Conservation (phyloP, 2,888 invertebrate species). For the Neelides folsomi region DNA sequence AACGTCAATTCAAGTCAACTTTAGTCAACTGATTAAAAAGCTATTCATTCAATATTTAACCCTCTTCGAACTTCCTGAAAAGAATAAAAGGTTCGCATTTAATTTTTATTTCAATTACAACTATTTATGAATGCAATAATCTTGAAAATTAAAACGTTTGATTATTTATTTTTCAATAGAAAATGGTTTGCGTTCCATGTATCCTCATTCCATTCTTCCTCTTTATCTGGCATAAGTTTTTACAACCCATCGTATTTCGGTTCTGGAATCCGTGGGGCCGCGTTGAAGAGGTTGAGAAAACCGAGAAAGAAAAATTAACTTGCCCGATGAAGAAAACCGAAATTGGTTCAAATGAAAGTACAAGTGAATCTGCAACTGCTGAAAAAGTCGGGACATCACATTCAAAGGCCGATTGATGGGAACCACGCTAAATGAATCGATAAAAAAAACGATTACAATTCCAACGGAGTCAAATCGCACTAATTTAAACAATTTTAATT, state of each 20-base stretch:
- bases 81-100: too few relatives aligned
- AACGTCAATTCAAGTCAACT: too few relatives aligned
- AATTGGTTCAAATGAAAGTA: constrained; percentile 30
- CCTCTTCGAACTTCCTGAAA: too few relatives aligned
- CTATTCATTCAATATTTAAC: too few relatives aligned
- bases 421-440: constrained; percentile 4
- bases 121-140: too few relatives aligned
- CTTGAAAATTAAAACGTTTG: too few relatives aligned
- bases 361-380: background rate
- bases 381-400: background rate
- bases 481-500: background rate
- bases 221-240: constrained; percentile 68
- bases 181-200: constrained; percentile 72
- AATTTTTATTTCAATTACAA: too few relatives aligned
- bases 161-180: background rate
- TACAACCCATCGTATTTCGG: constrained; percentile 65
- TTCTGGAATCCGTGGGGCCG: constrained; percentile 64
- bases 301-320: background rate
- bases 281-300: constrained; percentile 42
- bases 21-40: too few relatives aligned
- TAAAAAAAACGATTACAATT: constrained; percentile 5
- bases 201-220: constrained; percentile 68
- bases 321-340: background rate
- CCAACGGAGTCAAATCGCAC: background rate
- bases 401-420: constrained; percentile 3